These are phyloP conservation scores for Emydoidea blandingii DNA, from an alignment of 2,797 vertebrate species.

Conservation along the genomic window DNA sequence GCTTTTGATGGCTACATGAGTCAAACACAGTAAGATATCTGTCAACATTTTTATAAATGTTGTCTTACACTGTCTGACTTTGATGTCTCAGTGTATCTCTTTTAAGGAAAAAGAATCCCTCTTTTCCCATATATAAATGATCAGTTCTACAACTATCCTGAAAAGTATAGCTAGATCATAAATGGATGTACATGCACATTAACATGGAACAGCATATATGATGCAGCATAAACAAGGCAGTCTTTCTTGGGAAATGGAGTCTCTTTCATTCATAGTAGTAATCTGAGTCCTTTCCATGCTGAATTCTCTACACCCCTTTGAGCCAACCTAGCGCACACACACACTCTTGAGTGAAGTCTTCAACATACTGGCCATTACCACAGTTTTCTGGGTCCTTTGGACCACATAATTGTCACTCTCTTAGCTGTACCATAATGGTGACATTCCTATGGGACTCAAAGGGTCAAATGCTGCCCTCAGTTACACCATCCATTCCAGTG, in stretches of 20 bases:
- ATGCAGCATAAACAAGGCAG: neutral
- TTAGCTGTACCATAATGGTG: neutral
- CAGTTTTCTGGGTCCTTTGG: neutral
- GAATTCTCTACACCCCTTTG: neutral
- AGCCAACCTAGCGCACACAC: neutral
- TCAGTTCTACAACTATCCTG: neutral
- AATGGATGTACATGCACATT: neutral
- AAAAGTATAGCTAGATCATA: neutral
- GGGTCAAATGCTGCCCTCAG: neutral
- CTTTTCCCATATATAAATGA: neutral
- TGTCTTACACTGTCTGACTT: constrained; percentile 58
- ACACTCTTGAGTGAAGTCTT: neutral
- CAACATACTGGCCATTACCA: fast-evolving
- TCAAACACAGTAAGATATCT: constrained; percentile 68
- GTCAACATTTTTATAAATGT: constrained; percentile 76
- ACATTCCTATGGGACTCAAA: neutral
- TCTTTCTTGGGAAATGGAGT: neutral
- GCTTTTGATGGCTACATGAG: constrained; percentile 72
- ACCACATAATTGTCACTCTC: neutral
- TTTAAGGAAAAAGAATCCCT: constrained; percentile 20
- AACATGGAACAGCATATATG: neutral
- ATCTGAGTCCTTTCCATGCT: neutral
- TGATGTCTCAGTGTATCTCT: constrained; percentile 37
- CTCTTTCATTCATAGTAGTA: neutral
- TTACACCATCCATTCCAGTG: neutral